Percentiles rank a stretch among this genome's conserved stretches.
These are phyloP conservation scores for Brenthis ino DNA, from an alignment of 2,888 invertebrate genomes.

Conservation along the genomic window DNA sequence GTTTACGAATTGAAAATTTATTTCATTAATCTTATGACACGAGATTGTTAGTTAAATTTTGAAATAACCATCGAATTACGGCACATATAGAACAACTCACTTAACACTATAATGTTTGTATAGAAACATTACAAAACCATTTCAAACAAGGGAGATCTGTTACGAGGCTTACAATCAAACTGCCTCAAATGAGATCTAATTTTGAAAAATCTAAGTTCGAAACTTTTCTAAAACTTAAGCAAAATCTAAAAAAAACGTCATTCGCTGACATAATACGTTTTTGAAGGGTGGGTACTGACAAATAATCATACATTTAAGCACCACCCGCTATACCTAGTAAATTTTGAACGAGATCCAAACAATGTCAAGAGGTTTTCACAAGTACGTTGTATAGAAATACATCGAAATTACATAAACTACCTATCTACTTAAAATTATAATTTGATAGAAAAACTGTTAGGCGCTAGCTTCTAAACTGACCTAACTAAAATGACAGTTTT, in stretches of 20 bases:
- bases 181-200: slow-evolving; percentile 75
- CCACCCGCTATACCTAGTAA: slow-evolving; percentile 67
- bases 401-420: slow-evolving; percentile 57
- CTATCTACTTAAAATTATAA: slow-evolving; percentile 67
- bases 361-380: slow-evolving; percentile 53
- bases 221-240: slow-evolving; percentile 64
- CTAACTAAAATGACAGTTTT: slow-evolving; percentile 34
- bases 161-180: slow-evolving; percentile 58
- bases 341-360: slow-evolving; percentile 73
- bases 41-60: slow-evolving; percentile 64
- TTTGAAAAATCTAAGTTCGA: slow-evolving; percentile 67
- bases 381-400: slow-evolving; percentile 54
- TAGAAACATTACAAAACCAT: slow-evolving; percentile 52
- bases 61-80: slow-evolving; percentile 54
- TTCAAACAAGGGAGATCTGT: slow-evolving; percentile 70
- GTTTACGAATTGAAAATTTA: slow-evolving; percentile 61
- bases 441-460: slow-evolving; percentile 42
- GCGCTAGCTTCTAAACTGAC: slow-evolving; percentile 29
- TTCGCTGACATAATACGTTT: slow-evolving; percentile 71
- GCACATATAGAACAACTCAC: slow-evolving; percentile 51
- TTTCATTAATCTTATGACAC: slow-evolving; percentile 62
- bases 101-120: slow-evolving; percentile 60
- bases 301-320: slow-evolving; percentile 66
- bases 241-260: slow-evolving; percentile 53
- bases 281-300: slow-evolving; percentile 63